Evolutionary conservation across 2,888 invertebrate species (phyloP).

Genomic region (Pheosia tremula): DNA sequence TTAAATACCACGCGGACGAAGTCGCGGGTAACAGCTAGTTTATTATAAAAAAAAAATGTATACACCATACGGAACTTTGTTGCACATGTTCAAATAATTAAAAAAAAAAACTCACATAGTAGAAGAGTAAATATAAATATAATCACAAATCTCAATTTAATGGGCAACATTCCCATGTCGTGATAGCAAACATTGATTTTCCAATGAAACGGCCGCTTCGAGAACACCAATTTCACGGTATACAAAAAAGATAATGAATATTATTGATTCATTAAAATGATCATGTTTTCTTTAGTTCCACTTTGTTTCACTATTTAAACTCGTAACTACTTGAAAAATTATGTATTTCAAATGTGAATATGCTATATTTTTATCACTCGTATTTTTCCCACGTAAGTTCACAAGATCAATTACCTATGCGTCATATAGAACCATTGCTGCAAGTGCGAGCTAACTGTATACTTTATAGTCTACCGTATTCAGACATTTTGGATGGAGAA

Average conservation of each 20-base stretch:
- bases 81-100: neutral
- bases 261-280: neutral
- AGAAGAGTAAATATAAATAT: neutral
- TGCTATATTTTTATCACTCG: neutral
- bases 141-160: neutral
- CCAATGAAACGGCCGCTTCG: neutral
- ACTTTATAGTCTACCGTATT: too few relatives aligned
- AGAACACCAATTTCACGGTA: conserved; percentile 16
- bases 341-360: neutral
- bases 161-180: neutral
- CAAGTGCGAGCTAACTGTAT: too few relatives aligned
- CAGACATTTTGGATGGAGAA: too few relatives aligned
- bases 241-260: conserved; percentile 8
- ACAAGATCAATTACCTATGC: too few relatives aligned
- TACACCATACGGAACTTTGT: too few relatives aligned
- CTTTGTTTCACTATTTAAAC: neutral
- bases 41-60: too few relatives aligned
- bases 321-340: neutral
- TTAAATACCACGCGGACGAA: too few relatives aligned
- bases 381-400: neutral
- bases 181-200: neutral
- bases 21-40: too few relatives aligned
- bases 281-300: neutral
- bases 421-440: too few relatives aligned
- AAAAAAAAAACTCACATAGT: neutral